Evolutionary conservation across 2,797 vertebrate genomes (phyloP).

Genomic region (Chloroceryle amazona): DNA sequence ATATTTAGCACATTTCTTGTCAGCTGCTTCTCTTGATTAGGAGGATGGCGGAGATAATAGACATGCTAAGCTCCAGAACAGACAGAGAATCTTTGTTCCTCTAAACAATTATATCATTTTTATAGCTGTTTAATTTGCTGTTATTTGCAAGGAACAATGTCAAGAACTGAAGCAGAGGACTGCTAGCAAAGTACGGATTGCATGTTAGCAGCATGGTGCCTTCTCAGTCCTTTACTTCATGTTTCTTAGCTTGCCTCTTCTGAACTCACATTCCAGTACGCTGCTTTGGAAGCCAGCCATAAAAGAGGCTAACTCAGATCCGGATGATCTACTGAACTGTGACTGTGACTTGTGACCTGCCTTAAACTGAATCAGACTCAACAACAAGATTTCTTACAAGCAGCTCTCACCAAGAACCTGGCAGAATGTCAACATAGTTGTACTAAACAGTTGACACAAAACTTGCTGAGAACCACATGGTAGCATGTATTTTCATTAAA

Average conservation of each 20-base stretch:
- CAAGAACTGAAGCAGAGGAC: constrained; percentile 7
- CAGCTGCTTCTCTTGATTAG: constrained; percentile 33
- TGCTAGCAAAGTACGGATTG: background rate
- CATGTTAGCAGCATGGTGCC: constrained; percentile 48
- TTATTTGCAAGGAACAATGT: constrained; percentile 25
- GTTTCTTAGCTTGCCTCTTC: constrained; percentile 15
- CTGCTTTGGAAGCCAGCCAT: constrained; percentile 37
- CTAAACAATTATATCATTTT: constrained; percentile 44
- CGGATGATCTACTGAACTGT: constrained; percentile 63
- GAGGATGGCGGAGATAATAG: background rate
- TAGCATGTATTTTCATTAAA: constrained; percentile 23
- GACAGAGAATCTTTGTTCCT: constrained; percentile 13
- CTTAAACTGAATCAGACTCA: constrained; percentile 60
- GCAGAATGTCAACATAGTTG: constrained; percentile 57
- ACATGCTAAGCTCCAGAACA: background rate
- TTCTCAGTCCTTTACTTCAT: constrained; percentile 25
- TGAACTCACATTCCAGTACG: background rate
- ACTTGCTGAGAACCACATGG: constrained; percentile 35
- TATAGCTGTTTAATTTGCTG: constrained; percentile 34
- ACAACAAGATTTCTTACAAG: constrained; percentile 44
- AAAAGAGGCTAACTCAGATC: constrained; percentile 19
- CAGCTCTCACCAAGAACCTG: constrained; percentile 56
- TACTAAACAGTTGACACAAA: constrained; percentile 35
- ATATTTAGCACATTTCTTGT: background rate
- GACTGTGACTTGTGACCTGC: constrained; percentile 54